Base-by-base conservation (phyloP, 2,888 invertebrate species). In the Synergus umbraculus region DNA sequence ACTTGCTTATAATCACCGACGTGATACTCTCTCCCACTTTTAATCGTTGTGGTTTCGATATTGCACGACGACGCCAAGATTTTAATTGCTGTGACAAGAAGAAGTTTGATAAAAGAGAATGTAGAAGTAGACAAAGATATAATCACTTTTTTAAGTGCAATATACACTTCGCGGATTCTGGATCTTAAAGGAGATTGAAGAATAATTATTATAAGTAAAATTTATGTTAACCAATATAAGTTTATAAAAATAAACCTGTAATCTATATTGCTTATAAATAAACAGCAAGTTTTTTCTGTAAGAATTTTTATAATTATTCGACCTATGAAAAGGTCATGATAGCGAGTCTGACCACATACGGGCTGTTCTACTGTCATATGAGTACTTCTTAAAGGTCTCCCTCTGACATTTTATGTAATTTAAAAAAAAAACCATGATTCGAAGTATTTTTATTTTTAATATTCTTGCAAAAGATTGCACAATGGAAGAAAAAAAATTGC, bases 121-220 rank as follows among this genome's bases (percentile, higher is more conserved):
- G 3, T 29, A 54, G 54, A 49, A 69, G 67, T 73, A 73, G 73
- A 73, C 69, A 73, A 73, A 29, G 54, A 73, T 49, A 73, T 73
- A 73, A 73, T 54, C 67, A 69, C 67, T 46, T 37, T 37, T 73
- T 73, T 54, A 73, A 73, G 73, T 46, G 29, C n/a, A 73, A 49
- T 54, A 54, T 69, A 54, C n/a, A 69, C 69, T 69, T 49, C n/a
- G 69, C n/a, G n/a, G 15, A 15, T 69, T 69, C 49, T 46, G 15
- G 15, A 29, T 54, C 49, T 49, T 15, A 54, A 69, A 69, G 29
- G 37, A 54, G 54, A 37, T 49, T 54, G 46, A n/a, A 69, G 37
- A 69, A 69, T 37, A 15, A 54, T 69, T 15, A 54, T 54, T 54
- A 37, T 29, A 69, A 49, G 2, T 15, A 13, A 3, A 46, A 15